phyloP scores from a whole-genome alignment of 2,113 vertebrate genomes.

The Scortum barcoo region DNA sequence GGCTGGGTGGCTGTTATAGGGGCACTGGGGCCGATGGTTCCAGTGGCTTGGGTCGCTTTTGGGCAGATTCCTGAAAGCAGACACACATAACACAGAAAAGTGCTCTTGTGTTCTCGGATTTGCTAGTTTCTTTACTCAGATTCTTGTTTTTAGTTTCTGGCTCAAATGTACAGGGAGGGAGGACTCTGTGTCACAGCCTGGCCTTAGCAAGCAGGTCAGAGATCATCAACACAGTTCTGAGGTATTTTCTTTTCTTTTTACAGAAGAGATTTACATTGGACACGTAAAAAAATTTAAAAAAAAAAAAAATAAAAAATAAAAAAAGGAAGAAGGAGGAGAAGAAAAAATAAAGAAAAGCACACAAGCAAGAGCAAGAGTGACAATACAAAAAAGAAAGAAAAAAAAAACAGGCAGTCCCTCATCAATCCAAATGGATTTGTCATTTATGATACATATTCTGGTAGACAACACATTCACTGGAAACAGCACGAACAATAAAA shows the following conservation, averaged over 20 bases:
- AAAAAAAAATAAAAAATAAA: no score
- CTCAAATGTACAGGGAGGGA: constrained; percentile 67
- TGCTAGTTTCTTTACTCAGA: constrained; percentile 75
- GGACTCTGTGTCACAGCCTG: constrained; percentile 70
- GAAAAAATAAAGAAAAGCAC: no score
- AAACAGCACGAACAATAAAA: constrained; percentile 68
- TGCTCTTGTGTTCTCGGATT: constrained; percentile 91
- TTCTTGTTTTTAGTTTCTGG: constrained; percentile 62
- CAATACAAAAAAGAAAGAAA: constrained; percentile 48
- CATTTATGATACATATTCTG: constrained; percentile 65
- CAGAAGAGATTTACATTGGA: constrained; percentile 78
- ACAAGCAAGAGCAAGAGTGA: constrained; percentile 66
- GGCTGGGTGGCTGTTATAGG: constrained; percentile 14
- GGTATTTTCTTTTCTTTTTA: constrained; percentile 86
- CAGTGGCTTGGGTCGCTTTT: constrained; percentile 92
- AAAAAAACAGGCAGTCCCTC: constrained; percentile 78
- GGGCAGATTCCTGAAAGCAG: constrained; percentile 93
- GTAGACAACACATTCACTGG: constrained; percentile 76
- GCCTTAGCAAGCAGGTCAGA: constrained; percentile 80
- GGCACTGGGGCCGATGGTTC: constrained; percentile 70
- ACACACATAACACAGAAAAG: constrained; percentile 86
- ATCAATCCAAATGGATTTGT: constrained; percentile 72
- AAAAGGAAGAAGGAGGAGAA: no score
- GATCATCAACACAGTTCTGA: constrained; percentile 81
- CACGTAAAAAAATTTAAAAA: constrained; percentile 46